A percentile compares a stretch with the other conserved stretches of the same genome.
Evolutionary conservation across 1,140 invertebrate species (phyloP).

Genomic region (Lordiphosa mommai): DNA sequence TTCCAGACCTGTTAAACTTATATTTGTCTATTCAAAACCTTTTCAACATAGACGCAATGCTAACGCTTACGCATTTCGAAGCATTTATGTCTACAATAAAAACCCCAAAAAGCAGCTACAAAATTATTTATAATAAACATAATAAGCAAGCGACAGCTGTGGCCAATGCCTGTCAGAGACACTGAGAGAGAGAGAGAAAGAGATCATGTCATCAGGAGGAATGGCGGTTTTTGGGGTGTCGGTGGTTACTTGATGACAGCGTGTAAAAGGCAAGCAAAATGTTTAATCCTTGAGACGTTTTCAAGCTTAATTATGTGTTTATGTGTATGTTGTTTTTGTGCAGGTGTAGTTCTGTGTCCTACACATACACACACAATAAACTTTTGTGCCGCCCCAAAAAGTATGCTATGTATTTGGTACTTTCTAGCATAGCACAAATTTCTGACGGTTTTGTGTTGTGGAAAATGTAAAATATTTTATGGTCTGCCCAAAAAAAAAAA

Average conservation of each 20-base stretch:
- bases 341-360: slow-evolving; percentile 18
- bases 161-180: slow-evolving; percentile 49
- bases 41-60: background rate
- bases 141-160: slow-evolving; percentile 68
- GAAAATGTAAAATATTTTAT: slow-evolving; percentile 74
- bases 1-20: no score
- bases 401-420: slow-evolving; percentile 57
- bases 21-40: no score
- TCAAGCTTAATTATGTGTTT: slow-evolving; percentile 72
- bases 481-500: slow-evolving; percentile 27
- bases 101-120: slow-evolving; percentile 43
- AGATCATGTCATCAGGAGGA: slow-evolving; percentile 4
- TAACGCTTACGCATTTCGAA: slow-evolving; percentile 7
- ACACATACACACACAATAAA: no score
- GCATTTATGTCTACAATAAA: slow-evolving; percentile 11
- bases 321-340: slow-evolving; percentile 29
- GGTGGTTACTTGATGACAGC: slow-evolving; percentile 52
- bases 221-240: slow-evolving; percentile 26
- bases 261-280: slow-evolving; percentile 48
- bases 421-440: slow-evolving; percentile 59
- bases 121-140: slow-evolving; percentile 77
- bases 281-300: slow-evolving; percentile 69
- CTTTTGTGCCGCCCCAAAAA: no score
- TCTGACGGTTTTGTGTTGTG: slow-evolving; percentile 39
- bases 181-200: background rate